Conservation (phyloP, 2,113 vertebrate genomes). For the Chiloscyllium plagiosum region DNA sequence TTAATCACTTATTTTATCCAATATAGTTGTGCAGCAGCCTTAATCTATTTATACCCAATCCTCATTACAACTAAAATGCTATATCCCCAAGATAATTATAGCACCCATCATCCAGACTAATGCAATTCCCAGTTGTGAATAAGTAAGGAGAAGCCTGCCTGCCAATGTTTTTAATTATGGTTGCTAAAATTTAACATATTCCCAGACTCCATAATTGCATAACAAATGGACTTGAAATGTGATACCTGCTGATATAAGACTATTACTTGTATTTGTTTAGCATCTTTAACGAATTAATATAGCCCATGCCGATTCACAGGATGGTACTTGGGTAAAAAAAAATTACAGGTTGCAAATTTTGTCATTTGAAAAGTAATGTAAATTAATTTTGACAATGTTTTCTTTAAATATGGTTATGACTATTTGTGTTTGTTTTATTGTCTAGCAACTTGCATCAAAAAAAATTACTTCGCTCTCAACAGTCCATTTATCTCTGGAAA, state of each 20-base stretch:
- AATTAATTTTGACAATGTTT: not conserved
- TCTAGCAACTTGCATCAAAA: not conserved
- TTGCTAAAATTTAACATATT: not conserved
- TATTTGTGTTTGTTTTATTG: not conserved
- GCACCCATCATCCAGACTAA: not conserved
- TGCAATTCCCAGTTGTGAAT: not conserved
- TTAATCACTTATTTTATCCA: not conserved
- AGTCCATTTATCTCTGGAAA: not conserved
- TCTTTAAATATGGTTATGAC: not conserved
- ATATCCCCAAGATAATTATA: not conserved
- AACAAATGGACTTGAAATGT: not conserved
- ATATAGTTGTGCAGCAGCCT: not conserved
- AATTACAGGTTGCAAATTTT: not conserved
- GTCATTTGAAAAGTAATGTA: not conserved
- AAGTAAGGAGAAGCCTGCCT: not conserved
- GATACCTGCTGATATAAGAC: not conserved
- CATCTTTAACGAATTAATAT: not conserved
- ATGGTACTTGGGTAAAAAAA: not conserved
- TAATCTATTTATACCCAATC: not conserved
- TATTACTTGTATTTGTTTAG: not conserved
- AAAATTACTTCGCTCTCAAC: not conserved
- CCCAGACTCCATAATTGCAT: not conserved
- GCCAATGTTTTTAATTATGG: not conserved
- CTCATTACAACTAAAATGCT: not conserved
- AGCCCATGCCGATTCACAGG: not conserved